Evolutionary conservation across 2,113 vertebrate genomes (phyloP).

Genomic region (Peromyscus leucopus): DNA sequence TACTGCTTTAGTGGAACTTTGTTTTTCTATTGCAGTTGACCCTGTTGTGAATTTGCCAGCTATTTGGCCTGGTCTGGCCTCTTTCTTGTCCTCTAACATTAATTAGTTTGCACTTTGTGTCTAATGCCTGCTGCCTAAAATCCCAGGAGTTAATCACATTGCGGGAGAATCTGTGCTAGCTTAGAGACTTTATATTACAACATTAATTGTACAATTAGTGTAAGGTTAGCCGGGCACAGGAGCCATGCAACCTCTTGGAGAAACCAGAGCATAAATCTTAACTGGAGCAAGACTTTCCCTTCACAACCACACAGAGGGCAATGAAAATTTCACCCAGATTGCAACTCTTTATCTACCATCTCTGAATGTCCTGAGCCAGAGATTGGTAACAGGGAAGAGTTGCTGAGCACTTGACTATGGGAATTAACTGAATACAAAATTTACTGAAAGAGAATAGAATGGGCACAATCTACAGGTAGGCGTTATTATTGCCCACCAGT

Average conservation of each 20-base stretch:
- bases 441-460: background rate
- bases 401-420: background rate
- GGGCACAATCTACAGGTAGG: background rate
- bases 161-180: conserved; percentile 70
- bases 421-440: background rate
- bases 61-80: conserved; percentile 61
- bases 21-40: conserved; percentile 47
- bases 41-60: conserved; percentile 41
- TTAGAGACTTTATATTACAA: conserved; percentile 67
- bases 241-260: background rate
- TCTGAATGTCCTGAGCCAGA: background rate
- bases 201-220: conserved; percentile 78
- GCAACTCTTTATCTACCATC: background rate
- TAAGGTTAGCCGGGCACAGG: conserved; percentile 67
- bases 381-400: background rate
- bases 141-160: conserved; percentile 83
- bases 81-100: conserved; percentile 72
- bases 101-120: conserved; percentile 85
- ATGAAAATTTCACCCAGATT: background rate
- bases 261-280: background rate
- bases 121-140: conserved; percentile 77
- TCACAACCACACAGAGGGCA: background rate
- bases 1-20: background rate
- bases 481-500: background rate
- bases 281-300: background rate